Evolutionary conservation across 2,797 vertebrate genomes (phyloP).

Genomic region (Catamblyrhynchus diadema): DNA sequence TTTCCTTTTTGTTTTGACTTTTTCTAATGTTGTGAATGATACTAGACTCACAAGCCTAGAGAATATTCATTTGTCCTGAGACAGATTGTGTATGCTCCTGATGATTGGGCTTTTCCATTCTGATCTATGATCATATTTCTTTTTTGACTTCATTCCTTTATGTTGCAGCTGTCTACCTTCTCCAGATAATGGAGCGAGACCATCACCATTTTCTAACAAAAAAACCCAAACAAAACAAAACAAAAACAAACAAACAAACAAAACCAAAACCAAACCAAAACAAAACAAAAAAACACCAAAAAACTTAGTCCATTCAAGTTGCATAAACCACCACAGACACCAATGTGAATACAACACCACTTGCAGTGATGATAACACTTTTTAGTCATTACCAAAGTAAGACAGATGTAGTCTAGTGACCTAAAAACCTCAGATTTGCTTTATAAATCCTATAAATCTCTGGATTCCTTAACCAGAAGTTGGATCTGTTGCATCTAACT

Average conservation of each 20-base stretch:
- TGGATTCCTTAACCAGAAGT: neutral
- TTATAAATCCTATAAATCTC: neutral
- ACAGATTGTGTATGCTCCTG: neutral
- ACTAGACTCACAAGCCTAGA: neutral
- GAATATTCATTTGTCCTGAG: neutral
- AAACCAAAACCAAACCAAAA: neutral
- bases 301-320: neutral
- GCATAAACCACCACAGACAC: neutral
- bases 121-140: neutral
- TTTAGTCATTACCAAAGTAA: neutral
- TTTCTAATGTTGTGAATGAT: neutral
- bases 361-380: neutral
- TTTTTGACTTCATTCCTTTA: neutral
- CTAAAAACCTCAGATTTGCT: neutral
- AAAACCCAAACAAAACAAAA: neutral
- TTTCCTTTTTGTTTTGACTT: neutral
- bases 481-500: neutral
- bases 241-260: neutral
- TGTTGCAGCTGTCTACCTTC: neutral
- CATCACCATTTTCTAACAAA: neutral
- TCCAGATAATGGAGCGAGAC: neutral
- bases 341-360: neutral
- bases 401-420: neutral
- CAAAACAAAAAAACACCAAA: neutral
- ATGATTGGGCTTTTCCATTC: neutral